phyloP scores from a whole-genome alignment of 2,888 invertebrate genomes.

The Cyrtodaria siliqua region DNA sequence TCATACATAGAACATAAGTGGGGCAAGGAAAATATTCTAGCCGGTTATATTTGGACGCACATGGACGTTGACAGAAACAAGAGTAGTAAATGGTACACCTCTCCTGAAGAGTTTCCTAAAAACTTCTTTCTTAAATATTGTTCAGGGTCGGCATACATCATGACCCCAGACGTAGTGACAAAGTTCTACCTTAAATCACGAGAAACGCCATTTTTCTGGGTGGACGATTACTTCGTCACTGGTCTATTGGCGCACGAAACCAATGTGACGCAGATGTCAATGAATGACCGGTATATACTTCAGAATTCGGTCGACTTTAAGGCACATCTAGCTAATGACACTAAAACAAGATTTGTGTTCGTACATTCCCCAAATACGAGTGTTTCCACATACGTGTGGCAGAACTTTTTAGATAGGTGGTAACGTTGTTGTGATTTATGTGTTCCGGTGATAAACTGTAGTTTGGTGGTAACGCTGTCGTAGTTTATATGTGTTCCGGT shows the following conservation, averaged over 20 bases:
- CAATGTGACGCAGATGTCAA: conserved; percentile 69
- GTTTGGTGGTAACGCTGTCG: too few relatives aligned
- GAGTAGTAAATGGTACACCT: conserved; percentile 86
- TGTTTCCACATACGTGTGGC: conserved; percentile 46
- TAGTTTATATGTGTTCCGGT: too few relatives aligned
- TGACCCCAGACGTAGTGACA: conserved; percentile 89
- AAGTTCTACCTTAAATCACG: conserved; percentile 89
- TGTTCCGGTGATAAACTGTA: too few relatives aligned
- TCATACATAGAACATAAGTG: conserved; percentile 58
- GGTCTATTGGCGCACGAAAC: conserved; percentile 89
- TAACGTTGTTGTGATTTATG: too few relatives aligned
- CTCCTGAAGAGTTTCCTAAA: conserved; percentile 83
- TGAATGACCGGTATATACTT: conserved; percentile 79
- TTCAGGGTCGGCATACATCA: conserved; percentile 86
- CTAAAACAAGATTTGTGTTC: conserved; percentile 58
- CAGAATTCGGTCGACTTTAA: conserved; percentile 57
- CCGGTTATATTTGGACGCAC: conserved; percentile 83
- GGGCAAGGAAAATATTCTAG: conserved; percentile 63
- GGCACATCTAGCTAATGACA: conserved; percentile 40
- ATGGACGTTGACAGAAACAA: conserved; percentile 85
- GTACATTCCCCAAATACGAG: conserved; percentile 58
- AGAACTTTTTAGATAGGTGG: conserved; percentile 56
- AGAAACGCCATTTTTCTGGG: conserved; percentile 92
- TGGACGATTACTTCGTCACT: conserved; percentile 95
- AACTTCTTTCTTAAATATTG: conserved; percentile 86